These are phyloP conservation scores for Wiebesia pumilae DNA, from an alignment of 1,140 invertebrate species.

Conservation along the genomic window DNA sequence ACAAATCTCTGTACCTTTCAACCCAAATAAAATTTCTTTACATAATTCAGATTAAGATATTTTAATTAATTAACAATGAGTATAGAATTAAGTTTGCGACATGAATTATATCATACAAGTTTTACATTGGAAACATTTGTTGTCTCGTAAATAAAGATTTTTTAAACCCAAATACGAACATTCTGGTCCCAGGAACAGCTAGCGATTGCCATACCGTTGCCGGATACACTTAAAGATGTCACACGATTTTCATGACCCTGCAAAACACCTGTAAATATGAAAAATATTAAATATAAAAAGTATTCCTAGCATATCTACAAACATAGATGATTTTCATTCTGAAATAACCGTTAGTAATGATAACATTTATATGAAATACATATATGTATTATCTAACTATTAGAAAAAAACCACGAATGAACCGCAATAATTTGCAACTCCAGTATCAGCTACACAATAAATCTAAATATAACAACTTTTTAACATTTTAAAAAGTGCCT, in stretches of 20 bases:
- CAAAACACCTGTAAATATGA: conserved; percentile 78
- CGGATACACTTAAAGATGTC: conserved; percentile 87
- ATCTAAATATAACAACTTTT: no score
- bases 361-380: no score
- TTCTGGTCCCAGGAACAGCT: conserved; percentile 92
- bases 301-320: background rate
- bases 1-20: background rate
- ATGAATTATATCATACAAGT: background rate
- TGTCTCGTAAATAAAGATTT: background rate
- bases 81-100: conserved; percentile 7
- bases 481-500: no score
- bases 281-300: background rate
- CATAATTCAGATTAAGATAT: background rate
- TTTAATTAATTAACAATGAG: conserved; percentile 24
- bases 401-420: no score
- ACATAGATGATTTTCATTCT: background rate
- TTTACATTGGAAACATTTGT: conserved; percentile 4
- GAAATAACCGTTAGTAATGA: background rate
- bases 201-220: conserved; percentile 88
- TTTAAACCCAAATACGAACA: conserved; percentile 90
- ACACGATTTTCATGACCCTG: conserved; percentile 90
- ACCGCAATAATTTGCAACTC: no score
- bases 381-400: no score
- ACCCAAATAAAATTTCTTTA: background rate
- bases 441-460: no score